phyloP scores from a whole-genome alignment of 1,140 invertebrate species.

The Hypsibius dujardini region DNA sequence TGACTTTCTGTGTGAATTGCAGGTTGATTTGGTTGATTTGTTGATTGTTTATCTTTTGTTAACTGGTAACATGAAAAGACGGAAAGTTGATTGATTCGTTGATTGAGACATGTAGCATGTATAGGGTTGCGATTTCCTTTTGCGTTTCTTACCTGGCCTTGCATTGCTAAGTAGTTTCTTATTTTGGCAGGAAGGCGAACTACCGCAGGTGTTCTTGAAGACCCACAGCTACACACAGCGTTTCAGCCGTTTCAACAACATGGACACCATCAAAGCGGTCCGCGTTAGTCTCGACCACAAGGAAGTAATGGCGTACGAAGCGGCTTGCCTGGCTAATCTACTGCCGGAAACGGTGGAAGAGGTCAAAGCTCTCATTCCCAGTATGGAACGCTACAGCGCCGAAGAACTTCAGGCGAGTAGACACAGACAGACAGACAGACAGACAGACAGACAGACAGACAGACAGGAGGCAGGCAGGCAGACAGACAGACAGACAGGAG shows the following conservation, averaged over 20 bases:
- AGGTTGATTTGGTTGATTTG: not conserved
- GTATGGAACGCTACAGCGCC: constrained; percentile 28
- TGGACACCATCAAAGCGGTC: constrained; percentile 88
- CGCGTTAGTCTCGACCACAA: constrained; percentile 63
- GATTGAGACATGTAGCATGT: too few species aligned
- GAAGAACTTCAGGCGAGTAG: constrained; percentile 9
- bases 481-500: too few species aligned
- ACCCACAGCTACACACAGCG: constrained; percentile 85
- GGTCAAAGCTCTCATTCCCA: constrained; percentile 87
- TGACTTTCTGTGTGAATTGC: not conserved
- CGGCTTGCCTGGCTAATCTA: constrained; percentile 87
- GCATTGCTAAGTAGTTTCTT: too few species aligned
- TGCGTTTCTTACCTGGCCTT: not conserved
- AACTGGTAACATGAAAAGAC: too few species aligned
- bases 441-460: constrained; percentile 19
- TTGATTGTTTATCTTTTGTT: too few species aligned
- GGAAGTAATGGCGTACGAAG: constrained; percentile 93
- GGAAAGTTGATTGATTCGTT: too few species aligned
- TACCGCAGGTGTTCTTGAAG: constrained; percentile 96
- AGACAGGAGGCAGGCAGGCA: too few species aligned
- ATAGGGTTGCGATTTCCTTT: too few species aligned
- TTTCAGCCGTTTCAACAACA: constrained; percentile 88
- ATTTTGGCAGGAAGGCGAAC: constrained; percentile 56
- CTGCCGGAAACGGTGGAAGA: constrained; percentile 95
- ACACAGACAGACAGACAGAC: constrained; percentile 20